Evolutionary conservation across 2,113 vertebrate genomes (phyloP).

Genomic region (Tragelaphus scriptus): DNA sequence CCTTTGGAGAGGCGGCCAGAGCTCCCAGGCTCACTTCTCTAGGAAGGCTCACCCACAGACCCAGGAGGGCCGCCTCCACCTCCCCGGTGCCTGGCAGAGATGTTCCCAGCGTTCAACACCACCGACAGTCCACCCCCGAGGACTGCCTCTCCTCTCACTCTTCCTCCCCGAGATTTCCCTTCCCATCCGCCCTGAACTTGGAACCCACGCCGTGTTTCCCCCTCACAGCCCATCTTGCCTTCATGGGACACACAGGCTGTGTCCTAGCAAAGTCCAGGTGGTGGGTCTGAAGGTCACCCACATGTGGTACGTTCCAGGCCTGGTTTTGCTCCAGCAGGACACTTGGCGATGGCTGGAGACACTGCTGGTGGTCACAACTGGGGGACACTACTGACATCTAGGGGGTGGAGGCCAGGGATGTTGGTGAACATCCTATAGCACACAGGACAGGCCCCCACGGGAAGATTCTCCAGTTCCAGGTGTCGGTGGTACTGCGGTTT

Average conservation of each 20-base stretch:
- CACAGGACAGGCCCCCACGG: background rate
- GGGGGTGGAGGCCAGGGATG: background rate
- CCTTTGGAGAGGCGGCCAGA: background rate
- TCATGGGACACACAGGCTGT: fast-evolving
- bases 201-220: no score
- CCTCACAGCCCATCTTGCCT: background rate
- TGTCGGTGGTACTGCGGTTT: fast-evolving
- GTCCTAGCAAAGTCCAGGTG: background rate
- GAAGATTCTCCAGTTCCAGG: background rate
- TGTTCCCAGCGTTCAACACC: background rate
- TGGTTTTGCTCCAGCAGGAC: fast-evolving
- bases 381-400: no score
- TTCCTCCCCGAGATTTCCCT: background rate
- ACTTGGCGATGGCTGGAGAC: background rate
- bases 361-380: background rate
- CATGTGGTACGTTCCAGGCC: fast-evolving
- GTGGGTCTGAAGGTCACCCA: no score
- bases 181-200: fast-evolving
- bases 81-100: fast-evolving
- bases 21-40: background rate
- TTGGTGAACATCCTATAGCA: fast-evolving
- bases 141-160: background rate
- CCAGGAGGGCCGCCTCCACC: background rate
- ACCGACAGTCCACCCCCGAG: background rate
- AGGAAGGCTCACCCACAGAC: background rate